Conservation (phyloP, 2,797 vertebrate genomes). For the Tenualosa ilisha region DNA sequence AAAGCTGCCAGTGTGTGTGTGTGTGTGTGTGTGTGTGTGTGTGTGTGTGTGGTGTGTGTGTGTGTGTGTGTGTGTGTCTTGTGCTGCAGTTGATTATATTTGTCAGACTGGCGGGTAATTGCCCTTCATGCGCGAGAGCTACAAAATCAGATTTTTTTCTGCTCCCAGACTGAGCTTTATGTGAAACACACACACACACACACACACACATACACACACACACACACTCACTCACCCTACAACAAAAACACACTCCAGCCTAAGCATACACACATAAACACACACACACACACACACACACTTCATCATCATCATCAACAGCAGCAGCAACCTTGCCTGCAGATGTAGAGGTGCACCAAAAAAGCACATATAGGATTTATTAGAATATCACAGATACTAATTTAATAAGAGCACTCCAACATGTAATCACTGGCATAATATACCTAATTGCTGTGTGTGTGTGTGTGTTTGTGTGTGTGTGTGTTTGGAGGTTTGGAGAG, state of each 20-base stretch:
- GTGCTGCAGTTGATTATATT: neutral
- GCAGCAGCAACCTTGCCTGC: neutral
- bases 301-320: neutral
- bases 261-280: neutral
- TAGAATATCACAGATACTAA: neutral
- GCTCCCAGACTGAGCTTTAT: neutral
- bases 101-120: neutral
- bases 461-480: neutral
- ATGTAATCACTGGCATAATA: neutral
- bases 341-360: too few relatives aligned
- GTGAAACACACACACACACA: neutral
- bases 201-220: conserved; percentile 8
- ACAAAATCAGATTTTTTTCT: neutral
- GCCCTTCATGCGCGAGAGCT: neutral
- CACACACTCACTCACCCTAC: neutral
- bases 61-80: neutral
- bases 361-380: neutral
- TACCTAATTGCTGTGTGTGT: neutral
- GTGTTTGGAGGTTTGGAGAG: neutral
- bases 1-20: too few relatives aligned
- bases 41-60: neutral
- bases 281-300: neutral
- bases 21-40: neutral
- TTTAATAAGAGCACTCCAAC: neutral
- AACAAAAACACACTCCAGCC: neutral